Conservation (phyloP, 2,113 vertebrate genomes). For the Dasyprocta punctata region DNA sequence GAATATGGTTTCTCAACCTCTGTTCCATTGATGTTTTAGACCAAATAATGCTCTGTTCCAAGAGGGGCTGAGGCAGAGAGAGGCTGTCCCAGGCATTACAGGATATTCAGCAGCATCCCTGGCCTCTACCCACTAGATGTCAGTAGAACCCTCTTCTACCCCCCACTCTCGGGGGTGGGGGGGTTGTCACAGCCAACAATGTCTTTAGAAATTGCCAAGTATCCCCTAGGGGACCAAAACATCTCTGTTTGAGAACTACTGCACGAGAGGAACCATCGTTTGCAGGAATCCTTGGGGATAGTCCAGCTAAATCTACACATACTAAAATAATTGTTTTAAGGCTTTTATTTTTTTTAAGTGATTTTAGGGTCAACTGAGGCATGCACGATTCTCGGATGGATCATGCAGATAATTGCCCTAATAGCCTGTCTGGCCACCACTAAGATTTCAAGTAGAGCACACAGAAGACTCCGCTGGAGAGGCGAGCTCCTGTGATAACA, state of each 20-base stretch:
- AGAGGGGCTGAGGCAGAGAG: background rate
- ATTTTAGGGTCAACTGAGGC: background rate
- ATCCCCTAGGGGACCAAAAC: background rate
- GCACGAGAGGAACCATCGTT: background rate
- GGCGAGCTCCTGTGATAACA: background rate
- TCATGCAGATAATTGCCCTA: background rate
- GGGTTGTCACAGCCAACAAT: background rate
- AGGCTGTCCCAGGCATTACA: accelerated
- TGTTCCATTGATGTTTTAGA: background rate
- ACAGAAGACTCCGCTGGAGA: background rate
- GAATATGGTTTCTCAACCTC: background rate
- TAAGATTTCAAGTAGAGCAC: background rate
- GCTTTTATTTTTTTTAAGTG: background rate
- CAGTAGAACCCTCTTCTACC: background rate
- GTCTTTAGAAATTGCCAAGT: background rate
- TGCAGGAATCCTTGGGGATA: constrained; percentile 10
- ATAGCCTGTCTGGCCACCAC: background rate
- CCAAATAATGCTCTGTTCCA: accelerated
- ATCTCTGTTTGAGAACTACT: background rate
- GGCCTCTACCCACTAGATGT: background rate
- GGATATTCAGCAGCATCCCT: background rate
- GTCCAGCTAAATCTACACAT: background rate
- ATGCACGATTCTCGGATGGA: background rate
- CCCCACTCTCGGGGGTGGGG: background rate
- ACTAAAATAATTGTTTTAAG: constrained; percentile 14